phyloP scores from a whole-genome alignment of 1,140 invertebrate genomes.

The Babylonia areolata region DNA sequence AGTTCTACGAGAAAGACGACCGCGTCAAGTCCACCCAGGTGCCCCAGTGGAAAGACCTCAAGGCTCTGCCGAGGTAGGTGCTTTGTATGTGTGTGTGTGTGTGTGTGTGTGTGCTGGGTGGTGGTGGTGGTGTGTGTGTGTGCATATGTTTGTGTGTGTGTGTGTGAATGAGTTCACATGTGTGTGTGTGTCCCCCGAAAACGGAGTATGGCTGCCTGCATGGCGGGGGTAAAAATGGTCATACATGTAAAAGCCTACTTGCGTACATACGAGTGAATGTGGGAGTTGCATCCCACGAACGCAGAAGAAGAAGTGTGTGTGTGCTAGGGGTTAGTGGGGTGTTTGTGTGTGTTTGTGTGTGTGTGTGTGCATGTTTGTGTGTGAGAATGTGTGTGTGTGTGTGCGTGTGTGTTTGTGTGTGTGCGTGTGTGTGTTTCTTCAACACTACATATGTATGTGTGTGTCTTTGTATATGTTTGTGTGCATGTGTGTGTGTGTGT shows the following conservation, averaged over 20 bases:
- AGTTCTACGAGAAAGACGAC: slow-evolving; percentile 76
- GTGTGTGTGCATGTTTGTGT: slow-evolving; percentile 24
- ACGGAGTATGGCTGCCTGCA: no score
- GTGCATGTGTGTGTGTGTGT: not conserved
- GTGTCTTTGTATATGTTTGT: not conserved
- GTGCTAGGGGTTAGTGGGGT: not conserved
- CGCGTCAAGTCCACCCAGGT: slow-evolving; percentile 74
- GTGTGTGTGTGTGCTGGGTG: not conserved
- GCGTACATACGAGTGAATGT: no score
- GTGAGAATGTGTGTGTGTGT: not conserved
- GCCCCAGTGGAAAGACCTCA: slow-evolving; percentile 75
- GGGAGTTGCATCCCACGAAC: no score
- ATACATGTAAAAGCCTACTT: no score
- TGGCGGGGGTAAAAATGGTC: no score
- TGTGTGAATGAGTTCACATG: not conserved
- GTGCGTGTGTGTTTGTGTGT: not conserved
- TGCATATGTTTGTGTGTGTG: not conserved
- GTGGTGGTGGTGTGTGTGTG: not conserved
- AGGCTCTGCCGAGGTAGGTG: slow-evolving; percentile 69
- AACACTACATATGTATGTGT: not conserved
- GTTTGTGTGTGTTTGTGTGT: not conserved
- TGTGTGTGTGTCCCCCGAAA: no score
- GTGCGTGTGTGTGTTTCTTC: not conserved
- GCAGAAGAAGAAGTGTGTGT: no score
- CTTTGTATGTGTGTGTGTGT: not conserved